Conservation (phyloP, 2,797 vertebrate genomes). For the Lepidocolaptes lacrymiger region DNA sequence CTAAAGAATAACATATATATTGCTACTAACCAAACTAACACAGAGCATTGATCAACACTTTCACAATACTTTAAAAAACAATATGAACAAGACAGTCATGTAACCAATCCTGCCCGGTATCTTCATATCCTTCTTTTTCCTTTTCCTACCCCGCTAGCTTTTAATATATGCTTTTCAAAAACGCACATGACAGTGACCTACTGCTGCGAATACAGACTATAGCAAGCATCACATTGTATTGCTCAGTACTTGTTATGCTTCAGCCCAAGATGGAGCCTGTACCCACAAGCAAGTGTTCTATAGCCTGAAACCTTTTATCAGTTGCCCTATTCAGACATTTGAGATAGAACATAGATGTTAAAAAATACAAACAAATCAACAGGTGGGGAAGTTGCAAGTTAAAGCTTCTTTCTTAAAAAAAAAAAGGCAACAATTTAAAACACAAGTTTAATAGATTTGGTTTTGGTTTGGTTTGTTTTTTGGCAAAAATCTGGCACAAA, state of each 20-base stretch:
- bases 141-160: neutral
- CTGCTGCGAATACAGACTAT: neutral
- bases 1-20: neutral
- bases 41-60: neutral
- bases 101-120: neutral
- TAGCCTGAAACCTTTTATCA: neutral
- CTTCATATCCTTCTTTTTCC: accelerated
- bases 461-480: neutral
- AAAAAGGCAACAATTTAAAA: neutral
- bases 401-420: neutral
- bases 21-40: neutral
- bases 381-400: neutral
- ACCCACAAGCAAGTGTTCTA: neutral
- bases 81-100: neutral
- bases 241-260: neutral
- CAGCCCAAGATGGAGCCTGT: neutral
- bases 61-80: neutral
- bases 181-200: neutral
- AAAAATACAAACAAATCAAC: neutral
- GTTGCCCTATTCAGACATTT: neutral
- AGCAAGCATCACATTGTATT: neutral
- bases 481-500: neutral
- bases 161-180: neutral
- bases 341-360: neutral
- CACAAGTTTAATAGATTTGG: neutral